These are phyloP conservation scores for Lepisosteus osseus DNA, from an alignment of 2,113 vertebrate genomes.

Conservation along the genomic window DNA sequence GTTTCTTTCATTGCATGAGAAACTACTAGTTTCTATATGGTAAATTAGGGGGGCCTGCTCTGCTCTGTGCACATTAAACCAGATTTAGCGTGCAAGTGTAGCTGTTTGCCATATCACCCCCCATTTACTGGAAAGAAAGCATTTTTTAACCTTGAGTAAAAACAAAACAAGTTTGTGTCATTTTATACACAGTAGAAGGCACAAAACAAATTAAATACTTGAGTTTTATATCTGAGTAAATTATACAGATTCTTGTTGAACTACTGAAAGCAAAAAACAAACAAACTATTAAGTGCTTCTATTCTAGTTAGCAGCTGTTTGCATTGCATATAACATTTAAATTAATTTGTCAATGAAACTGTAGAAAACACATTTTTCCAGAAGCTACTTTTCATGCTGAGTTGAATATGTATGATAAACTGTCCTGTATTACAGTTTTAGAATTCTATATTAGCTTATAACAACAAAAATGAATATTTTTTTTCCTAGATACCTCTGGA, in stretches of 20 bases:
- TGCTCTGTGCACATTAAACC: too few species aligned
- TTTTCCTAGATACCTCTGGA: too few species aligned
- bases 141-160: too few species aligned
- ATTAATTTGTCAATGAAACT: slow-evolving; percentile 19
- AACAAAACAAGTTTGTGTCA: too few species aligned
- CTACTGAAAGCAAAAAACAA: slow-evolving; percentile 5
- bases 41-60: too few species aligned
- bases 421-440: slow-evolving; percentile 11
- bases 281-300: slow-evolving; percentile 4
- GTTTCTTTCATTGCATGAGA: too few species aligned
- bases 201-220: background rate
- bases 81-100: too few species aligned
- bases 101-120: too few species aligned
- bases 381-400: slow-evolving; percentile 13
- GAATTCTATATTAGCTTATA: slow-evolving; percentile 16
- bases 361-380: slow-evolving; percentile 16
- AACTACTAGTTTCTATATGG: too few species aligned
- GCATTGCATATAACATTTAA: background rate
- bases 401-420: slow-evolving; percentile 1
- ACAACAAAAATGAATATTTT: slow-evolving; percentile 10
- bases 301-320: slow-evolving; percentile 3
- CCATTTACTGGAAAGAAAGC: too few species aligned
- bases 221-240: background rate
- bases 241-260: background rate
- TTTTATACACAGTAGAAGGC: too few species aligned